Conservation (phyloP, 2,888 invertebrate genomes). For the Apamea anceps region DNA sequence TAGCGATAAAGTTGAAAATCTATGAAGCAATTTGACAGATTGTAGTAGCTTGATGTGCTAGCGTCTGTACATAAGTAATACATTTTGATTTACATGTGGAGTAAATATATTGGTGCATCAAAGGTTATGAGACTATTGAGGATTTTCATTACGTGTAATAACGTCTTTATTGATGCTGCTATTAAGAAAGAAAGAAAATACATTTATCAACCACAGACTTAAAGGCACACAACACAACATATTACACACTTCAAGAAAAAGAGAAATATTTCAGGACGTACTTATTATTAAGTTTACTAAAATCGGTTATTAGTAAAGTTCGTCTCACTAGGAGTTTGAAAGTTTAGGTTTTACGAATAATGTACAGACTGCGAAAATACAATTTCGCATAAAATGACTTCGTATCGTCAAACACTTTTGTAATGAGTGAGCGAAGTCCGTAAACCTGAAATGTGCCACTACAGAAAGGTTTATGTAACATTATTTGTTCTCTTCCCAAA, state of each 20-base stretch:
- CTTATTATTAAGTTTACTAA: background rate
- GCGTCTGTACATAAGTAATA: background rate
- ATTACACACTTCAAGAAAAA: background rate
- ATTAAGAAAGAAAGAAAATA: background rate
- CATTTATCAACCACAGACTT: too few relatives aligned
- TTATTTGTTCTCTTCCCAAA: conserved; percentile 5
- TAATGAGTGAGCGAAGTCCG: background rate
- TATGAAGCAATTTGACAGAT: too few relatives aligned
- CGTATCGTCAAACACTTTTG: background rate
- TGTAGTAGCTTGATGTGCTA: too few relatives aligned
- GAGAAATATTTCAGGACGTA: background rate
- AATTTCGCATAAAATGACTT: background rate
- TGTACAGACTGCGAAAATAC: background rate
- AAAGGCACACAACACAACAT: too few relatives aligned
- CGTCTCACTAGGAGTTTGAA: too few relatives aligned
- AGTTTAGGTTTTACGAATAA: too few relatives aligned
- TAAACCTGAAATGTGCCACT: background rate
- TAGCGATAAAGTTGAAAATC: too few relatives aligned
- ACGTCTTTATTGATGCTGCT: background rate
- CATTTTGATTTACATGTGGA: conserved; percentile 13
- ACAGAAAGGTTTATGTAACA: conserved; percentile 16
- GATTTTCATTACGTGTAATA: conserved; percentile 1
- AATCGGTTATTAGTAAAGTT: background rate
- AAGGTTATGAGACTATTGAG: background rate
- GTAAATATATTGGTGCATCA: background rate